A percentile compares a stretch with the other conserved stretches of the same genome.
Conservation (phyloP, 92 coral and sea anemone species). For the Epizoanthus stellaris region DNA sequence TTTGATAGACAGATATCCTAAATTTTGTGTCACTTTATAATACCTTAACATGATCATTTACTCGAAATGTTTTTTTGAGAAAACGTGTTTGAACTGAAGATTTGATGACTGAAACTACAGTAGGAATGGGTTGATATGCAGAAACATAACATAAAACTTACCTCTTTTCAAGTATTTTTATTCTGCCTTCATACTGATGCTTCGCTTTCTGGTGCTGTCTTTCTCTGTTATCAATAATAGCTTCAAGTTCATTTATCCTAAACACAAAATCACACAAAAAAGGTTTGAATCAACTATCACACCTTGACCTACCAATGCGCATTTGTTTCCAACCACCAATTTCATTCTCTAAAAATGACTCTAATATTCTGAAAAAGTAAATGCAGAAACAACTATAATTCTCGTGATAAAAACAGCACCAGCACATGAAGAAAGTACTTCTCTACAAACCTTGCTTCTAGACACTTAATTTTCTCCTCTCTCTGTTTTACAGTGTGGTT, state of each 20-base stretch:
- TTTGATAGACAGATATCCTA: too few relatives aligned
- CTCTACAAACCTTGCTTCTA: constrained; percentile 72
- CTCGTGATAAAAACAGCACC: background rate
- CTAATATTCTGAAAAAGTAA: constrained; percentile 23
- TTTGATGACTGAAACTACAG: background rate
- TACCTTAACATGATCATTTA: too few relatives aligned
- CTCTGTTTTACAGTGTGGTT: constrained; percentile 73
- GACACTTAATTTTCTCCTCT: constrained; percentile 83
- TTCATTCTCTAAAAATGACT: constrained; percentile 15
- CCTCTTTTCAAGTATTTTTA: constrained; percentile 73
- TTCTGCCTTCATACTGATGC: constrained; percentile 60
- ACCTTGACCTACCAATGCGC: background rate
- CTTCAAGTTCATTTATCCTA: constrained; percentile 75
- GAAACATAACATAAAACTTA: constrained; percentile 1
- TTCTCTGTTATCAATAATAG: constrained; percentile 62
- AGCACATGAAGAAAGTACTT: background rate
- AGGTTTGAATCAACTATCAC: too few relatives aligned
- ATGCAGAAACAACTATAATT: background rate
- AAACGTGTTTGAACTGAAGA: background rate
- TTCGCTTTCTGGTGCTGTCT: constrained; percentile 60
- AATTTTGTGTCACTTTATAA: too few relatives aligned
- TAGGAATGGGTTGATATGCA: background rate
- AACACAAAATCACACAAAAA: background rate
- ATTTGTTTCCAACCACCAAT: constrained; percentile 6
- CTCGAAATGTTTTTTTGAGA: too few relatives aligned